These are phyloP conservation scores for Nowickia ferox DNA, from an alignment of 2,888 invertebrate genomes.

Conservation along the genomic window DNA sequence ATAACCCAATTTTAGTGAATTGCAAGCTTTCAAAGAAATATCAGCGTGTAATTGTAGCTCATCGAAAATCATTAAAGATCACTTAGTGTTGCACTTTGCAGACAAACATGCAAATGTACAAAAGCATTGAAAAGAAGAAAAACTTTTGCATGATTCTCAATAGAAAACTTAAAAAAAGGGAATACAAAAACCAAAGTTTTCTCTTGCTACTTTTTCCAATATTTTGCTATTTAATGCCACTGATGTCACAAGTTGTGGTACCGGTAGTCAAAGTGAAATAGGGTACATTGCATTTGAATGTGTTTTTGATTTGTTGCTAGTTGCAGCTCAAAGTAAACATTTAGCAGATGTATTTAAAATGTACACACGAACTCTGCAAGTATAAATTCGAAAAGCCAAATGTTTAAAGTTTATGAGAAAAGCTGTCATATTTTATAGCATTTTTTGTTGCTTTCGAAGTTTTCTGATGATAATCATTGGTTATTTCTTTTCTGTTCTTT, in stretches of 20 bases:
- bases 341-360: constrained; percentile 47
- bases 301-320: constrained; percentile 54
- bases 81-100: constrained; percentile 38
- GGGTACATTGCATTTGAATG: constrained; percentile 50
- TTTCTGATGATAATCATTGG: constrained; percentile 62
- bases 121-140: constrained; percentile 9
- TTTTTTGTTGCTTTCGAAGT: constrained; percentile 33
- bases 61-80: constrained; percentile 65
- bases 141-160: constrained; percentile 35
- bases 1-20: too few relatives aligned
- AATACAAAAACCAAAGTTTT: constrained; percentile 8
- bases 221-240: constrained; percentile 37
- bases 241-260: constrained; percentile 49
- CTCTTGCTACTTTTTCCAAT: constrained; percentile 4
- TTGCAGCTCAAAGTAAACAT: constrained; percentile 33
- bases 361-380: constrained; percentile 23
- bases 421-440: constrained; percentile 62
- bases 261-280: constrained; percentile 17
- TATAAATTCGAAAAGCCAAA: constrained; percentile 44
- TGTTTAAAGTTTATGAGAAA: constrained; percentile 70
- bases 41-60: constrained; percentile 56
- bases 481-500: constrained; percentile 5
- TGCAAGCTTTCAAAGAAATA: too few relatives aligned
- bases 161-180: constrained; percentile 1
- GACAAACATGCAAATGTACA: constrained; percentile 21